Evolutionary conservation across 2,797 vertebrate species (phyloP).

Genomic region (Hirundo rustica): DNA sequence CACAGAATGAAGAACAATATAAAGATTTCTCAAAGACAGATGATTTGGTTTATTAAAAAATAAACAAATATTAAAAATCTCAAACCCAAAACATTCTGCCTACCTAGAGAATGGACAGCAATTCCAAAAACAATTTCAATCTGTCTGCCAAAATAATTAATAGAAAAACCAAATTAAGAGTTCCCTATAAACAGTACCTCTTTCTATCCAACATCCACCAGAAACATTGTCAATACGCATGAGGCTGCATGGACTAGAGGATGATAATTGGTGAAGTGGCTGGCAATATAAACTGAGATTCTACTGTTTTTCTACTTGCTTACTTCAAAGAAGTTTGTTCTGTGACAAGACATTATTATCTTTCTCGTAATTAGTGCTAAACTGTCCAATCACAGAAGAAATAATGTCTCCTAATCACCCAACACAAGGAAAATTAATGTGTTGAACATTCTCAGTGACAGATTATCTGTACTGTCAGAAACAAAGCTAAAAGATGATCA

Average conservation of each 20-base stretch:
- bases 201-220: background rate
- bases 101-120: background rate
- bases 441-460: background rate
- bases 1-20: background rate
- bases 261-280: background rate
- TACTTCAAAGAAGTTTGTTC: background rate
- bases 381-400: background rate
- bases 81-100: background rate
- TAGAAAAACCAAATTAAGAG: background rate
- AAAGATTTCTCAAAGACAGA: background rate
- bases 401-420: background rate
- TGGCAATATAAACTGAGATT: background rate
- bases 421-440: background rate
- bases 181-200: background rate
- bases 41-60: background rate
- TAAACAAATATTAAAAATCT: background rate
- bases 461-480: background rate
- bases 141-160: background rate
- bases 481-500: background rate
- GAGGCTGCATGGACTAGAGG: background rate
- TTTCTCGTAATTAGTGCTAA: background rate
- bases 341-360: background rate
- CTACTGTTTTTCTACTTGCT: background rate
- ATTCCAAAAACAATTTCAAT: background rate
- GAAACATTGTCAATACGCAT: fast-evolving